Percentiles rank a stretch among this genome's conserved stretches.
These are phyloP conservation scores for Dicycla oo DNA, from an alignment of 2,888 invertebrate species.

Conservation along the genomic window DNA sequence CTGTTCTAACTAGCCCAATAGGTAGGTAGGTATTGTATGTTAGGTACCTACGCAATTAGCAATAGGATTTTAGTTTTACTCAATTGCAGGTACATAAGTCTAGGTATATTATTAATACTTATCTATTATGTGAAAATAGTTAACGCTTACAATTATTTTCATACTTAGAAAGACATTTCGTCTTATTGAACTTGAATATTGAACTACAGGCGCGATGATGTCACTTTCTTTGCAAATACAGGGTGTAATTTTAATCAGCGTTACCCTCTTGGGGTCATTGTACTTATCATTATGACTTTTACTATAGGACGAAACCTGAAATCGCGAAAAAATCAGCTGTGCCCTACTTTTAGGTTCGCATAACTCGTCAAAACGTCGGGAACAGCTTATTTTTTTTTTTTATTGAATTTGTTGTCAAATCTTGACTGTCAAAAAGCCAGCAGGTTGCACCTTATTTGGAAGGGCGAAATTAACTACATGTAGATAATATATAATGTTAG, in stretches of 20 bases:
- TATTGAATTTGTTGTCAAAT: background rate
- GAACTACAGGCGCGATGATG: constrained; percentile 1
- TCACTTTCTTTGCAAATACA: background rate
- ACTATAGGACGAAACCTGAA: no score
- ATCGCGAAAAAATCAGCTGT: background rate
- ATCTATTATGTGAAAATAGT: constrained; percentile 27
- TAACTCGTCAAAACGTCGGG: no score
- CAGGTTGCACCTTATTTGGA: no score
- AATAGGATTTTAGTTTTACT: background rate
- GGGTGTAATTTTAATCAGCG: no score
- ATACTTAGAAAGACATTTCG: constrained; percentile 1
- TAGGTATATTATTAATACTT: background rate
- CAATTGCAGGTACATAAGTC: no score
- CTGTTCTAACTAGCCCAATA: background rate
- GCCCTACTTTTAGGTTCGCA: no score
- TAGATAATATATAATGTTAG: background rate
- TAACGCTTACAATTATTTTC: constrained; percentile 29
- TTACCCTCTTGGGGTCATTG: no score
- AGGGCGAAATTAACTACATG: constrained; percentile 1
- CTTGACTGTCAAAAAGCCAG: background rate
- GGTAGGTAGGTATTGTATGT: background rate
- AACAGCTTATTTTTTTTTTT: no score
- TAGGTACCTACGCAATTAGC: constrained; percentile 2
- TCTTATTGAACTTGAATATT: constrained; percentile 7
- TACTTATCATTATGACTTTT: no score